Evolutionary conservation across 2,888 invertebrate genomes (phyloP).

Genomic region (Cantharis nigra): DNA sequence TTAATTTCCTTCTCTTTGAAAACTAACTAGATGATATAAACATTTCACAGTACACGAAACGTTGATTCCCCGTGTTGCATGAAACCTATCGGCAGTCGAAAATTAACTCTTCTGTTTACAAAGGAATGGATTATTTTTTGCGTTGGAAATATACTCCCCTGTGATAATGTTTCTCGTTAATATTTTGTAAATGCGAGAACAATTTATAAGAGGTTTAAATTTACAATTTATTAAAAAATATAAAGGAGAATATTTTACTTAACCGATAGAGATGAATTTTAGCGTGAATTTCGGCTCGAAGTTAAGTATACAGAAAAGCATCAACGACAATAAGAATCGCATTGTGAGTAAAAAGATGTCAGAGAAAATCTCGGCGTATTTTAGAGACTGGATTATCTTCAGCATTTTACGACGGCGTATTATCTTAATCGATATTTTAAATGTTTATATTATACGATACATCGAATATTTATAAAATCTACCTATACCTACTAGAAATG

Average conservation of each 20-base stretch:
- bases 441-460: background rate
- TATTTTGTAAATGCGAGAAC: background rate
- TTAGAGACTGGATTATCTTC: background rate
- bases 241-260: background rate
- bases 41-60: slow-evolving; percentile 13
- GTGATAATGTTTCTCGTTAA: background rate
- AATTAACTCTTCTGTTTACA: background rate
- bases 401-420: background rate
- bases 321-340: background rate
- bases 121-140: background rate
- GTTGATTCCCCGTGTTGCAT: slow-evolving; percentile 13
- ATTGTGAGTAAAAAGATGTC: background rate
- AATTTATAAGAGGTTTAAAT: background rate
- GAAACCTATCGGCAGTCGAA: slow-evolving; percentile 8
- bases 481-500: background rate
- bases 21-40: slow-evolving; percentile 11
- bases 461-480: background rate
- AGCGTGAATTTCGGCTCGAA: background rate
- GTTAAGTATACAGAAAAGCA: background rate
- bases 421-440: background rate
- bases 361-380: background rate
- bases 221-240: background rate
- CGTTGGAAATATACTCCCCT: background rate
- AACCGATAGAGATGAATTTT: background rate
- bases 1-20: slow-evolving; percentile 18